Conservation (phyloP, 2,888 invertebrate species). For the Linnaemya tessellans region DNA sequence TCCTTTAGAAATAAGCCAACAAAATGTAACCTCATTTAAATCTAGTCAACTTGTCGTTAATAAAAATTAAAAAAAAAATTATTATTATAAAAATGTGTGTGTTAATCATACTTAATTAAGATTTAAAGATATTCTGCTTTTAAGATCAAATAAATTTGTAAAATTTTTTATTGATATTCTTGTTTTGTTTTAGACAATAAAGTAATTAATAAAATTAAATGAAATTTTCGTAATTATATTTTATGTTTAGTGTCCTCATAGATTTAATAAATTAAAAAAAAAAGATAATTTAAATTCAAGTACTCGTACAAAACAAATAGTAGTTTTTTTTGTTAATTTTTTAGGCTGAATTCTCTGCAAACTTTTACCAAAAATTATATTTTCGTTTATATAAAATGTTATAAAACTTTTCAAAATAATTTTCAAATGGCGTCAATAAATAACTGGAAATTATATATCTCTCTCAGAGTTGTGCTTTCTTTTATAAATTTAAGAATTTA, state of each 20-base stretch:
- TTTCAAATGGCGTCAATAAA: constrained; percentile 7
- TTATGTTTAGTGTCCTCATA: not conserved
- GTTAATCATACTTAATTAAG: constrained; percentile 25
- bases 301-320: not conserved
- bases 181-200: constrained; percentile 37
- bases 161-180: not conserved
- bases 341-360: constrained; percentile 20
- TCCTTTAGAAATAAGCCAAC: constrained; percentile 16
- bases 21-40: constrained; percentile 51
- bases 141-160: not conserved
- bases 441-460: constrained; percentile 5
- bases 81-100: constrained; percentile 1
- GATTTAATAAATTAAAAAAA: not conserved
- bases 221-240: not conserved
- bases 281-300: not conserved
- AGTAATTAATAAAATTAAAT: not conserved
- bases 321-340: constrained; percentile 1
- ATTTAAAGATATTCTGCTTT: not conserved
- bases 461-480: constrained; percentile 63
- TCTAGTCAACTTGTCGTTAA: constrained; percentile 35
- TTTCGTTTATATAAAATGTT: not conserved
- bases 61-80: too few relatives aligned
- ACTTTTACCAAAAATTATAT: not conserved
- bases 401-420: not conserved
- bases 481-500: constrained; percentile 53